These are phyloP conservation scores for Pinctada fucata DNA, from an alignment of 2,888 invertebrate species.

Conservation along the genomic window DNA sequence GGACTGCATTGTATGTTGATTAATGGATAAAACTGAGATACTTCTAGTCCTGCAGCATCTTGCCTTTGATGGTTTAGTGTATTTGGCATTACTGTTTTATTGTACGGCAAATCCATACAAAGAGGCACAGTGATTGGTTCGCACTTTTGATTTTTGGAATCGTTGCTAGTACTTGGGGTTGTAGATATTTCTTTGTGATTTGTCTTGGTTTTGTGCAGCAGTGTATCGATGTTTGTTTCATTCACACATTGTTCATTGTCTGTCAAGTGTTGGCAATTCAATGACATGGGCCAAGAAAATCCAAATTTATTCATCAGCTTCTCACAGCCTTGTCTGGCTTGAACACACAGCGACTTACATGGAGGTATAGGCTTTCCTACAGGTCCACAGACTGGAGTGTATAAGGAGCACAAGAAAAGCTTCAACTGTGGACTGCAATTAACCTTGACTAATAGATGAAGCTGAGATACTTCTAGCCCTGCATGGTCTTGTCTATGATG, in stretches of 20 bases:
- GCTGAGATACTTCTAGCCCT: conserved; percentile 1
- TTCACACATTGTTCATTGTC: no score
- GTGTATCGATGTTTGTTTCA: no score
- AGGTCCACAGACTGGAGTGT: conserved; percentile 20
- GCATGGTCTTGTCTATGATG: conserved; percentile 17
- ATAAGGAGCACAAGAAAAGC: conserved; percentile 21
- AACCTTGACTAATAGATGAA: conserved; percentile 18
- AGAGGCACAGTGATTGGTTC: conserved; percentile 24
- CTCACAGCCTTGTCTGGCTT: conserved; percentile 16
- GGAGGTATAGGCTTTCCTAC: conserved; percentile 18
- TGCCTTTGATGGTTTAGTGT: conserved; percentile 24
- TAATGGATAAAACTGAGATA: conserved; percentile 18
- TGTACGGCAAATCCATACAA: conserved; percentile 28
- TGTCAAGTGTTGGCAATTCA: no score
- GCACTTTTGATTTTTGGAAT: not conserved
- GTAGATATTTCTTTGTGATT: no score
- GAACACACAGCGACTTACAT: conserved; percentile 19
- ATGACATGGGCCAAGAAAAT: no score
- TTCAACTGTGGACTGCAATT: conserved; percentile 21
- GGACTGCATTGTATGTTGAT: conserved; percentile 29
- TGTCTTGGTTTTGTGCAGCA: no score
- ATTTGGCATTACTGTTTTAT: conserved; percentile 32
- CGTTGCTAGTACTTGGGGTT: no score
- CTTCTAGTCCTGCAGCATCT: not conserved
- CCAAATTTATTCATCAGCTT: conserved; percentile 12